phyloP scores from a whole-genome alignment of 2,888 invertebrate genomes.

The Stenodera caucasica region DNA sequence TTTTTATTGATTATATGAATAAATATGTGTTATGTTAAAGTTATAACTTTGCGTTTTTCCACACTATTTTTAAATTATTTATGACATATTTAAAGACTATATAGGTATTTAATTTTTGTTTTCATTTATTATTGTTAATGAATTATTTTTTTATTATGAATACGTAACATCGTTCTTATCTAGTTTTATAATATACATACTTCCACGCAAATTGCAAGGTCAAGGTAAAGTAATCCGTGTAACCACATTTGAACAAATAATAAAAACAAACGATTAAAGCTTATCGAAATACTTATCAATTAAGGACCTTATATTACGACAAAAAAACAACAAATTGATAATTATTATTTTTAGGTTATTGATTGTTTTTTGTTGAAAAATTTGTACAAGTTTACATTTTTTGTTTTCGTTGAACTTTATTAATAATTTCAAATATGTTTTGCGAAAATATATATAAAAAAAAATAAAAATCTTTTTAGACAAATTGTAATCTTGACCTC shows the following conservation, averaged over 20 bases:
- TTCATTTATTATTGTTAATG: not conserved
- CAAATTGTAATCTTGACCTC: not conserved
- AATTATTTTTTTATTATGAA: not conserved
- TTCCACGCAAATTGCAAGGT: not conserved
- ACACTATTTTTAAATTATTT: not conserved
- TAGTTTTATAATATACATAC: not conserved
- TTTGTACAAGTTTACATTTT: too few relatives aligned
- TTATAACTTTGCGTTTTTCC: too few relatives aligned
- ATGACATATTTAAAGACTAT: too few relatives aligned
- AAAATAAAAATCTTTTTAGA: not conserved
- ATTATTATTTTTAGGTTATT: too few relatives aligned
- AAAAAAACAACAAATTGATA: not conserved
- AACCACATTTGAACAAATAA: not conserved
- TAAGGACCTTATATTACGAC: too few relatives aligned
- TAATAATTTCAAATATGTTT: too few relatives aligned
- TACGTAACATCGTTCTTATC: not conserved
- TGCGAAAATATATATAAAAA: not conserved
- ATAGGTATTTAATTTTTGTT: too few relatives aligned
- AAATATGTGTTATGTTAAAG: not conserved
- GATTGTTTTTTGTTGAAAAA: too few relatives aligned
- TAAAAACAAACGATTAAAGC: not conserved
- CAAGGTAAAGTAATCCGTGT: constrained; percentile 1
- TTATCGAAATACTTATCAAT: not conserved
- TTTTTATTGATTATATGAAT: constrained; percentile 1
- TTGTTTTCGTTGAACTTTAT: too few relatives aligned